Conservation (phyloP, 2,113 vertebrate genomes). For the Ameiurus melas region DNA sequence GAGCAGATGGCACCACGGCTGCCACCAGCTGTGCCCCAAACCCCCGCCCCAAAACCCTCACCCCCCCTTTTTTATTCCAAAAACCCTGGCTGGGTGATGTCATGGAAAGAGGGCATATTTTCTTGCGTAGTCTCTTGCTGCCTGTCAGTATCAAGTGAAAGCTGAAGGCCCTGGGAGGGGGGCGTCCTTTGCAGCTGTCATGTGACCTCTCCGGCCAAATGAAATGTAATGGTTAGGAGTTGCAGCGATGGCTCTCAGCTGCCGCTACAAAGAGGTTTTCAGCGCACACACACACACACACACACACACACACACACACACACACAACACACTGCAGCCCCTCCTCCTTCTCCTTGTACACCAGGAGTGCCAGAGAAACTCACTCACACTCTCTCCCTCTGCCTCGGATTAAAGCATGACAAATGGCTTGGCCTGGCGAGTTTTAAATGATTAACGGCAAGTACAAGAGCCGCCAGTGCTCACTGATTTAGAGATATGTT, state of each 20-base stretch:
- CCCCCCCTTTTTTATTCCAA: constrained; percentile 51
- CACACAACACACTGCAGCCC: constrained; percentile 10
- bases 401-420: constrained; percentile 63
- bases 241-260: constrained; percentile 70
- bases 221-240: constrained; percentile 69
- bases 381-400: constrained; percentile 53
- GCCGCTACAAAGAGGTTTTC: constrained; percentile 70
- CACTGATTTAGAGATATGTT: constrained; percentile 21
- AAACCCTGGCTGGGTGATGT: constrained; percentile 79
- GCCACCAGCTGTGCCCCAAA: constrained; percentile 86
- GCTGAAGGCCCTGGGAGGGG: constrained; percentile 71
- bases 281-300: constrained; percentile 55
- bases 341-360: constrained; percentile 48
- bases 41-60: constrained; percentile 59
- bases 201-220: constrained; percentile 75
- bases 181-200: constrained; percentile 78
- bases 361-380: constrained; percentile 56
- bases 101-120: constrained; percentile 85
- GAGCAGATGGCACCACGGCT: constrained; percentile 89
- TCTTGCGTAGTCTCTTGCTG: constrained; percentile 76
- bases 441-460: constrained; percentile 59
- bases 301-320: constrained; percentile 18
- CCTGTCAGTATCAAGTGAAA: constrained; percentile 77
- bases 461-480: constrained; percentile 39
- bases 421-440: constrained; percentile 55